Percentiles rank a stretch among this genome's conserved stretches.
phyloP scores from a whole-genome alignment of 1,140 invertebrate genomes.

The Globodera rostochiensis region DNA sequence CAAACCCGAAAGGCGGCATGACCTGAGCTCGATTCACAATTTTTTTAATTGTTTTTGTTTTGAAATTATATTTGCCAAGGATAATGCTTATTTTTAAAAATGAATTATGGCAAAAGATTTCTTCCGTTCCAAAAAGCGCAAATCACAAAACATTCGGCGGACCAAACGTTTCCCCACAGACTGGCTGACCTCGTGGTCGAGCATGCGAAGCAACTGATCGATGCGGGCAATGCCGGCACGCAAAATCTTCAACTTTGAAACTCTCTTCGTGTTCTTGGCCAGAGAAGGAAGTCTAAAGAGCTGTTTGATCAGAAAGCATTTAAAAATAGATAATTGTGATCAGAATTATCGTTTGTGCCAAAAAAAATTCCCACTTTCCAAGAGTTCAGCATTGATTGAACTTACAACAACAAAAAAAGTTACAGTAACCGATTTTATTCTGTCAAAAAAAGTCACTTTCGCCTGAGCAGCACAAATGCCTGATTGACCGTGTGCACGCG shows the following conservation, averaged over 20 bases:
- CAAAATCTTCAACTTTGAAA: constrained; percentile 58
- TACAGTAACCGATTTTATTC: neutral
- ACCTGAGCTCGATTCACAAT: neutral
- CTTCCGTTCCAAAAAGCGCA: neutral
- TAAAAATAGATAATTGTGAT: neutral
- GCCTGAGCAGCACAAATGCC: constrained; percentile 28
- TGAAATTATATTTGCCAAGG: neutral
- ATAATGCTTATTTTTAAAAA: neutral
- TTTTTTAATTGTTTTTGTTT: neutral
- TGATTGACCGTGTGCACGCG: constrained; percentile 37
- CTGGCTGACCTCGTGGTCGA: constrained; percentile 18
- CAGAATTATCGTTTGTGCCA: too few species aligned
- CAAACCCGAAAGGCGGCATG: too few species aligned
- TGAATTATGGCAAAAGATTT: neutral
- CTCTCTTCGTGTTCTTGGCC: constrained; percentile 42
- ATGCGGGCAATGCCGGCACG: constrained; percentile 52
- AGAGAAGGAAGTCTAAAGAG: constrained; percentile 27
- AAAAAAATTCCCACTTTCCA: too few species aligned
- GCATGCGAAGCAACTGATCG: constrained; percentile 33
- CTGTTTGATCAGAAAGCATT: neutral
- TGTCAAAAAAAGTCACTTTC: constrained; percentile 15
- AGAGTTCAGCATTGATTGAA: too few species aligned
- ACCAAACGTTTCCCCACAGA: neutral
- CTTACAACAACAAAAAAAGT: too few species aligned
- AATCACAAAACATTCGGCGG: neutral